Evolutionary conservation across 2,888 invertebrate species (phyloP).

Genomic region (Spicauda simplicius): DNA sequence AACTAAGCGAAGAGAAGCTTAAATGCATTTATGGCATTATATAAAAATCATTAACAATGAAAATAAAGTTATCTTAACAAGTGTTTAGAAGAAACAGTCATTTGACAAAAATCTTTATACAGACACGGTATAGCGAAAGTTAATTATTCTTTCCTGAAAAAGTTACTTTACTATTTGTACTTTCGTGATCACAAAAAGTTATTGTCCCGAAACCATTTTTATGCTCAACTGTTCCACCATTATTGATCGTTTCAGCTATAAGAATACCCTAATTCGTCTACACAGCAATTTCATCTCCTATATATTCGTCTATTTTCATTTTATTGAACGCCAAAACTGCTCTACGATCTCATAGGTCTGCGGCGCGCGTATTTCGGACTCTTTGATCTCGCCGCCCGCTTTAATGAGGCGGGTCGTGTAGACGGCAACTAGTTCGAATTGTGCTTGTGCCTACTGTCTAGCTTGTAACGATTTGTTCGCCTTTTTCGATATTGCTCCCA

Average conservation of each 20-base stretch:
- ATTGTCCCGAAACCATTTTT: not conserved
- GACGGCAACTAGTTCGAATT: conserved; percentile 77
- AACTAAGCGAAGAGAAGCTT: not conserved
- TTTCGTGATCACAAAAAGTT: conserved; percentile 7
- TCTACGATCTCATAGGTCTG: conserved; percentile 67
- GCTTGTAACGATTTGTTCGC: conserved; percentile 65
- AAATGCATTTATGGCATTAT: not conserved
- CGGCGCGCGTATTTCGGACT: conserved; percentile 81
- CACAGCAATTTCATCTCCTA: conserved; percentile 27
- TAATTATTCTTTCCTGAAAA: not conserved
- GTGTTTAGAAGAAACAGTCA: not conserved
- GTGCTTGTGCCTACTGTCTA: conserved; percentile 65
- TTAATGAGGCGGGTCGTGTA: conserved; percentile 78
- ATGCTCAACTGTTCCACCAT: conserved; percentile 1
- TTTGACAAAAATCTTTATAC: too few species aligned
- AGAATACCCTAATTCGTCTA: conserved; percentile 18
- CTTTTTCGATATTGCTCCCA: conserved; percentile 43
- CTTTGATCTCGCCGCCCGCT: conserved; percentile 87
- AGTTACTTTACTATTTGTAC: not conserved
- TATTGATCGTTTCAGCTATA: not conserved
- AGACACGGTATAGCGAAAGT: not conserved
- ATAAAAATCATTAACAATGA: not conserved
- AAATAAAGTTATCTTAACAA: not conserved
- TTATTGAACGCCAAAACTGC: conserved; percentile 46
- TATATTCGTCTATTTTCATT: conserved; percentile 32